Conservation (phyloP, 92 coral and sea anemone genomes). For the Parazoanthus swiftii region DNA sequence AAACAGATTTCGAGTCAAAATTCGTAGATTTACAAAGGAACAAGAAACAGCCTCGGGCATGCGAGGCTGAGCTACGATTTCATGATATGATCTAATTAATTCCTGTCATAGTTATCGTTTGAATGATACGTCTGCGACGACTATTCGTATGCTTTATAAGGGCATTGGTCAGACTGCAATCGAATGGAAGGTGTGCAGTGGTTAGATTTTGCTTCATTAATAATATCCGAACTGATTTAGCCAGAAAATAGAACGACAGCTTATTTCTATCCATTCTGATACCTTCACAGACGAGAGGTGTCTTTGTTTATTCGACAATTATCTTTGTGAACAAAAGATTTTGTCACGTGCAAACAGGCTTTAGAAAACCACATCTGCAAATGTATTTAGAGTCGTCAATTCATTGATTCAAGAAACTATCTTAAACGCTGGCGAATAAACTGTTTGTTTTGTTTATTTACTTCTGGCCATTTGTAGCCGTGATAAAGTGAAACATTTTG, state of each 20-base stretch:
- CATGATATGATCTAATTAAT: conserved; percentile 44
- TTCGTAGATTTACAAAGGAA: neutral
- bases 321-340: conserved; percentile 30
- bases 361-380: neutral
- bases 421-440: neutral
- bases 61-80: conserved; percentile 24
- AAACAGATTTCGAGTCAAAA: conserved; percentile 26
- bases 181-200: conserved; percentile 13
- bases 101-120: conserved; percentile 37
- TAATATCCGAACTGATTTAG: neutral
- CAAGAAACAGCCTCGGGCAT: conserved; percentile 42
- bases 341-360: conserved; percentile 4
- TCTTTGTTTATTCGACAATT: conserved; percentile 1
- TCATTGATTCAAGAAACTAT: neutral
- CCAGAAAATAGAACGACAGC: conserved; percentile 9
- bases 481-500: conserved; percentile 23
- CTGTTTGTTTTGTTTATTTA: neutral
- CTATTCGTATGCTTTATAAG: conserved; percentile 21
- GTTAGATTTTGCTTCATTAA: neutral
- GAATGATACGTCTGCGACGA: conserved; percentile 24
- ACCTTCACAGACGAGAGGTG: conserved; percentile 16
- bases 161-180: conserved; percentile 30
- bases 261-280: neutral
- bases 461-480: conserved; percentile 11
- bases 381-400: neutral